A percentile compares a stretch with the other conserved stretches of the same genome.
Conservation (phyloP, 2,888 invertebrate species). For the Ochropleura plecta region DNA sequence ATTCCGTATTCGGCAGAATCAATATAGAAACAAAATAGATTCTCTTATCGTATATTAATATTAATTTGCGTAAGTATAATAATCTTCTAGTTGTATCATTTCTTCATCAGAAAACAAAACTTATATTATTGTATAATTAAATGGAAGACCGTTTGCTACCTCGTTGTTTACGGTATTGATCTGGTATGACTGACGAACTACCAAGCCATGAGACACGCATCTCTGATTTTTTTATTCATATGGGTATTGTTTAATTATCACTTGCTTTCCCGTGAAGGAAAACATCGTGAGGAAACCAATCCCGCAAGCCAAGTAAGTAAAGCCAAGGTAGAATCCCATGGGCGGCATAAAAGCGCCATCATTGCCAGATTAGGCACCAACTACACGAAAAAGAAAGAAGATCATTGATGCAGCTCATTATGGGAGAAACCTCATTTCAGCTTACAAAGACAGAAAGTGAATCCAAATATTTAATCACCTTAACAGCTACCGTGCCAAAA, state of each 20-base stretch:
- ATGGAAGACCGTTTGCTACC: not conserved
- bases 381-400: no score
- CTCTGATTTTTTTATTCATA: no score
- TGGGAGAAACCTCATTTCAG: not conserved
- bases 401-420: not conserved
- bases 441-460: not conserved
- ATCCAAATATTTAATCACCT: slow-evolving; percentile 19
- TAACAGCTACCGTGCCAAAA: slow-evolving; percentile 5
- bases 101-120: not conserved
- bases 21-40: slow-evolving; percentile 14
- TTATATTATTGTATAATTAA: slow-evolving; percentile 7
- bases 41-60: not conserved
- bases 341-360: no score
- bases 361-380: no score
- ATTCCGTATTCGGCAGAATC: not conserved
- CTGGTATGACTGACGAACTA: not conserved
- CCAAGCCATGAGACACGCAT: no score
- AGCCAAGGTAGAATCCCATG: no score
- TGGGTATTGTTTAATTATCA: no score
- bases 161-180: not conserved
- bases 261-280: no score
- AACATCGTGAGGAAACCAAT: no score
- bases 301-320: no score
- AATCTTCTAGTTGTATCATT: not conserved
- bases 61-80: not conserved